Percentiles rank a stretch among this genome's conserved stretches.
phyloP scores from a whole-genome alignment of 1,140 invertebrate species.

The Orius laevigatus region DNA sequence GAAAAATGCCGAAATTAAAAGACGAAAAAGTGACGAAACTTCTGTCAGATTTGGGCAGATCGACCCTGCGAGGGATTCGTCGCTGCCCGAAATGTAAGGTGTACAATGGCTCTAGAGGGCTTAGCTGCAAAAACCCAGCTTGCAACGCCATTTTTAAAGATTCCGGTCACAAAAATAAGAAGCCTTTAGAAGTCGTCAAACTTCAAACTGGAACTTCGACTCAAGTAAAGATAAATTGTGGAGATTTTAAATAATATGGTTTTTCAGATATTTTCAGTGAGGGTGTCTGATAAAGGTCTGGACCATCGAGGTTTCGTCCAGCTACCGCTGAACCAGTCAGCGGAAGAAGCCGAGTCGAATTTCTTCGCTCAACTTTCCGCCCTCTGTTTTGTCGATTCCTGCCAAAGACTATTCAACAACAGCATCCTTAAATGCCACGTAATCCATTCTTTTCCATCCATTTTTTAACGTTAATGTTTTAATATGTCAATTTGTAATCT shows the following conservation, averaged over 20 bases:
- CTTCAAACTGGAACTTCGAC: slow-evolving; percentile 16
- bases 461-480: slow-evolving; percentile 2
- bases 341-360: slow-evolving; percentile 30
- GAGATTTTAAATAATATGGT: neutral
- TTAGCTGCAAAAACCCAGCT: slow-evolving; percentile 58
- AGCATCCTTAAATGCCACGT: slow-evolving; percentile 40
- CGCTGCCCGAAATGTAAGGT: slow-evolving; percentile 66
- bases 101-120: slow-evolving; percentile 55
- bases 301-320: slow-evolving; percentile 61
- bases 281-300: slow-evolving; percentile 47
- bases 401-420: slow-evolving; percentile 37
- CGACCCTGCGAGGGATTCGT: slow-evolving; percentile 48
- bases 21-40: slow-evolving; percentile 8
- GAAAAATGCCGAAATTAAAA: too few relatives aligned
- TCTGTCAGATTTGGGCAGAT: slow-evolving; percentile 41
- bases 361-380: slow-evolving; percentile 34
- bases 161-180: slow-evolving; percentile 41
- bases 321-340: slow-evolving; percentile 35
- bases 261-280: slow-evolving; percentile 50
- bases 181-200: slow-evolving; percentile 44
- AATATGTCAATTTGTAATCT: slow-evolving; percentile 4
- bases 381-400: slow-evolving; percentile 49
- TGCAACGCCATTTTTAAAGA: slow-evolving; percentile 56
- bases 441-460: too few relatives aligned
- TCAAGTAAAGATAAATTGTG: slow-evolving; percentile 10